Evolutionary conservation across 1,140 invertebrate genomes (phyloP), one percentile per base, ranked within the genome.

Genomic region (Stegodyphus mimosarum): DNA sequence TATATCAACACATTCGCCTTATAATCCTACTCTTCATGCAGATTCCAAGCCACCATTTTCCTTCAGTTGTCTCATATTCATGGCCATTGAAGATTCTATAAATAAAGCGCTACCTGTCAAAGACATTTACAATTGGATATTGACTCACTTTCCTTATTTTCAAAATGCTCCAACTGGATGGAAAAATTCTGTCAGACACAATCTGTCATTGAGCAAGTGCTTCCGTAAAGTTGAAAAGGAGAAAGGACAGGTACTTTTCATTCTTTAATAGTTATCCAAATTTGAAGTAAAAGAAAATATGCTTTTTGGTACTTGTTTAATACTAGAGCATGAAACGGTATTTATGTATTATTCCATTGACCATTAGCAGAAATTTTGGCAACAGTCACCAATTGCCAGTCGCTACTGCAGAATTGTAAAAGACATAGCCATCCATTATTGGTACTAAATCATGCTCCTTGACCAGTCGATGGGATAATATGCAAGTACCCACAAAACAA

Each of bases 111-210:
- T 98, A 78, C 96, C 97, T 3, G 97, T 99, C 0, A 98, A 98
- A 89, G 97, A 99, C 90, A 98, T 99, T 88, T 99, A 99, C 89
- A 94, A 96, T n/a, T 99, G 97, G 97, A 99, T 99, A 86, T 92
- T 98, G 48, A 90, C 91, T 70, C 90, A 92, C 78, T 93, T 92
- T 88, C 89, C 92, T 0, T 93, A 92, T 86, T 93, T 93, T 87
- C 89, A 91, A 18, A 90, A 89, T 48, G 89, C 92, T 15, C 92
- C 92, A 3, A 91, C 91, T 9, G 92, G 92, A 52, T 93, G 92
- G 92, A 93, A 93, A 87, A 93, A 93, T 87, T 93, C 92, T 9
- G 92, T 93, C 4, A 89, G 92, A 17, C 92, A 93, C 87, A 93
- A 93, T 88, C 88, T 93, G 17, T 92, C 92, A 4, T 88, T 92